These are phyloP conservation scores for Augochlora pura DNA, from an alignment of 1,140 invertebrate genomes.

Conservation along the genomic window DNA sequence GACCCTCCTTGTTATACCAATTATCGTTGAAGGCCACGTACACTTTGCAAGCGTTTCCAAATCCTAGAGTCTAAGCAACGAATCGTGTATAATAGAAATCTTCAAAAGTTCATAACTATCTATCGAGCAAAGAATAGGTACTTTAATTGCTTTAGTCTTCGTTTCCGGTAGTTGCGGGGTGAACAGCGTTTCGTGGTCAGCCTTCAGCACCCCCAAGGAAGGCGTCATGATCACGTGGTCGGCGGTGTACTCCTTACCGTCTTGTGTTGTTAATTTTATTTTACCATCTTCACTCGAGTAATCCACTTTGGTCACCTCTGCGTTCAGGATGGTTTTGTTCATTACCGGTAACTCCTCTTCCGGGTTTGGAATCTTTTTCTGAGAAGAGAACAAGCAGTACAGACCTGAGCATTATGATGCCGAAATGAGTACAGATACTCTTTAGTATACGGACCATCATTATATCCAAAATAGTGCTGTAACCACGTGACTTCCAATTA, in stretches of 20 bases:
- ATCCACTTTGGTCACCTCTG: constrained; percentile 69
- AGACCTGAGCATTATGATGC: neutral
- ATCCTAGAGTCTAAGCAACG: constrained; percentile 78
- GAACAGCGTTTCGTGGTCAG: constrained; percentile 71
- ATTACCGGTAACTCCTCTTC: constrained; percentile 64
- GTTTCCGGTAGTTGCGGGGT: constrained; percentile 68
- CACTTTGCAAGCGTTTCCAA: constrained; percentile 85
- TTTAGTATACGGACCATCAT: constrained; percentile 77
- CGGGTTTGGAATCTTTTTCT: constrained; percentile 71
- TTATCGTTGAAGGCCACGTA: constrained; percentile 84
- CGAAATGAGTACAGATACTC: neutral
- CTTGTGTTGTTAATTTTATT: constrained; percentile 65
- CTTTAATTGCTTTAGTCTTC: constrained; percentile 72
- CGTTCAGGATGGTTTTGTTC: constrained; percentile 70
- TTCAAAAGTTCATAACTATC: neutral
- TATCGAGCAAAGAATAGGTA: constrained; percentile 28
- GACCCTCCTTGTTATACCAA: constrained; percentile 81
- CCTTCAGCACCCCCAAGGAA: constrained; percentile 79
- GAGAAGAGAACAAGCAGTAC: neutral
- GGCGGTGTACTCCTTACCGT: constrained; percentile 68
- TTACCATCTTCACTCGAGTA: constrained; percentile 59
- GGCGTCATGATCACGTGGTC: constrained; percentile 78
- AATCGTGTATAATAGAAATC: neutral
- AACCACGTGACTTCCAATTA: constrained; percentile 84
- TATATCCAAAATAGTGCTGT: constrained; percentile 81